These are phyloP conservation scores for Neosalanx taihuensis DNA, from an alignment of 2,797 vertebrate genomes.

Conservation along the genomic window DNA sequence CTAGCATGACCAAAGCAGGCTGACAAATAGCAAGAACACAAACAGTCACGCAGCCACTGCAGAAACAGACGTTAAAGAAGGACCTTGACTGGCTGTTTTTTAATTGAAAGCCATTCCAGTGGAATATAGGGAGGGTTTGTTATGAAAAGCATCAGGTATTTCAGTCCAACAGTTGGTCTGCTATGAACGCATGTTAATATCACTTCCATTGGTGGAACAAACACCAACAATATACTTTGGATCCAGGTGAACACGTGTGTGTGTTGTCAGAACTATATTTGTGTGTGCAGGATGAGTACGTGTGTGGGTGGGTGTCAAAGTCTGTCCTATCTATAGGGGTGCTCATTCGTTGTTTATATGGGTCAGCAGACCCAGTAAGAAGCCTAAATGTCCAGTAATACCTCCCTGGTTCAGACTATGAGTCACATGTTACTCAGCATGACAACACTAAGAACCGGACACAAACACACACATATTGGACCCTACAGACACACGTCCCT, in stretches of 20 bases:
- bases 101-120: too few relatives aligned
- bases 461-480: not conserved
- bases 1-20: not conserved
- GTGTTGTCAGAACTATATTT: not conserved
- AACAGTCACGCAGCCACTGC: too few relatives aligned
- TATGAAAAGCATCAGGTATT: too few relatives aligned
- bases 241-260: not conserved
- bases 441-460: slow-evolving; percentile 32
- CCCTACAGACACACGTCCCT: too few relatives aligned
- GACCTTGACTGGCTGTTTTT: too few relatives aligned
- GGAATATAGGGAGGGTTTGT: too few relatives aligned
- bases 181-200: too few relatives aligned
- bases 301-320: not conserved
- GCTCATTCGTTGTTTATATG: not conserved
- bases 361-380: not conserved
- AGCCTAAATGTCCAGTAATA: slow-evolving; percentile 30
- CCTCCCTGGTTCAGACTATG: slow-evolving; percentile 45
- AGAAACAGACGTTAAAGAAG: too few relatives aligned
- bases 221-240: too few relatives aligned
- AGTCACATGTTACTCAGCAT: slow-evolving; percentile 56
- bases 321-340: not conserved
- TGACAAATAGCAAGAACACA: not conserved
- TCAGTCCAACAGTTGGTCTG: too few relatives aligned
- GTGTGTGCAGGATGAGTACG: slow-evolving; percentile 28
- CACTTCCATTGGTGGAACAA: too few relatives aligned